These are phyloP conservation scores for Drosophila meridiana DNA, from an alignment of 2,888 invertebrate species.

Conservation along the genomic window DNA sequence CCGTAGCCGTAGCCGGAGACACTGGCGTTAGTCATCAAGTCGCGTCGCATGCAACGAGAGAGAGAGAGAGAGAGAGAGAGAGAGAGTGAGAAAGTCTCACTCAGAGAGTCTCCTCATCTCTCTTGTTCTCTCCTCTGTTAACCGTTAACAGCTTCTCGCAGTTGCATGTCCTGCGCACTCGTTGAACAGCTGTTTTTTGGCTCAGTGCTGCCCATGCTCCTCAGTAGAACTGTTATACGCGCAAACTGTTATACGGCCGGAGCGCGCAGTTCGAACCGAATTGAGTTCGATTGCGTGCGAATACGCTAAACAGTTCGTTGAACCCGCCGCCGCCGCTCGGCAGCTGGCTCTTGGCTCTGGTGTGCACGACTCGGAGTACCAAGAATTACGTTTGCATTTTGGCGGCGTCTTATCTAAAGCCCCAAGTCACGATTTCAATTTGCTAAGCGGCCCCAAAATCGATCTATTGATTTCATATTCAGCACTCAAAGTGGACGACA, in stretches of 20 bases:
- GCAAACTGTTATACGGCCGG: constrained; percentile 58
- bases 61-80: neutral
- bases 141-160: constrained; percentile 4
- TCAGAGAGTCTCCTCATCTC: neutral
- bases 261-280: constrained; percentile 31
- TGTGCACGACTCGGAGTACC: constrained; percentile 30
- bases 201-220: constrained; percentile 2
- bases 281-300: neutral
- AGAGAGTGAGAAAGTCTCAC: neutral
- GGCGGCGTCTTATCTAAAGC: constrained; percentile 74
- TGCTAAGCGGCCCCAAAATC: constrained; percentile 65
- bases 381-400: constrained; percentile 44
- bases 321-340: constrained; percentile 29
- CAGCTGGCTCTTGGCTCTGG: constrained; percentile 1
- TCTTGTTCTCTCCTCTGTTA: neutral
- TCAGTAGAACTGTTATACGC: constrained; percentile 1
- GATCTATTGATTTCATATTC: constrained; percentile 80
- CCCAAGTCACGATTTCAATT: constrained; percentile 81
- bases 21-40: constrained; percentile 60
- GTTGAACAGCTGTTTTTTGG: constrained; percentile 52
- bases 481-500: constrained; percentile 76
- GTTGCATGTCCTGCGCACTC: constrained; percentile 55
- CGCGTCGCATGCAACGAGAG: neutral
- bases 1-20: constrained; percentile 21
- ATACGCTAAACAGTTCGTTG: constrained; percentile 48